Base-by-base conservation (phyloP, 2,888 invertebrate species). In the Catocala nupta region DNA sequence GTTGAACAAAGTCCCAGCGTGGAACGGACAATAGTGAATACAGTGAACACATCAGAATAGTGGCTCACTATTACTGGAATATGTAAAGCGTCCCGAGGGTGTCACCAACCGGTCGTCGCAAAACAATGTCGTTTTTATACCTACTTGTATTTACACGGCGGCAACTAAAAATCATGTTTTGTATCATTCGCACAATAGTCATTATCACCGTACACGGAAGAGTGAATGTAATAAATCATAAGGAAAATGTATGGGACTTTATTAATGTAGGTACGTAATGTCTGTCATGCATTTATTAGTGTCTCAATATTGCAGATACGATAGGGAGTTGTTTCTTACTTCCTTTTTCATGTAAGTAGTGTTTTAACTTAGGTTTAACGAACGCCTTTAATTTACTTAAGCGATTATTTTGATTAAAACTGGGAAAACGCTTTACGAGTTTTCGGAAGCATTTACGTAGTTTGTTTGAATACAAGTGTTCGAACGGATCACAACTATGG, bases 1-100 rank as follows among this genome's bases (percentile, higher is more conserved):
- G 50, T 42, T 53, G 59, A 56, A 64, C 63, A 65, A 71, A 73
- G 65, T 70, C 54, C 59, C 65, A 60, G 55, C 55, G 59, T 68
- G 63, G 65, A 71, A 76, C 65, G 72, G 67, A 74, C 70, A 72
- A 61, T 61, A 59, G 33, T 45, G 73, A 75, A 73, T 71, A 73
- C 69, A 69, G 66, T 70, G 68, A 66, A 63, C 73, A 70, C 73
- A 69, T 74, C 71, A 71, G 71, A 59, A 70, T 70, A 68, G 67
- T 68, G 61, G 68, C 53, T 72, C n/a, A 44, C 73, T 69, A 68
- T 78, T 80, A 79, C 78, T 71, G 77, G 65, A 70, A 73, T 78
- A 78, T 78, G 78, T 68, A 68, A 75, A 70, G 72, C 75, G 79
- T 81, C 83, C 80, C 80, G 65, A 69, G 82, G 77, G 82, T 76